phyloP scores from a whole-genome alignment of 2,888 invertebrate species.

The Hecatera dysodea region DNA sequence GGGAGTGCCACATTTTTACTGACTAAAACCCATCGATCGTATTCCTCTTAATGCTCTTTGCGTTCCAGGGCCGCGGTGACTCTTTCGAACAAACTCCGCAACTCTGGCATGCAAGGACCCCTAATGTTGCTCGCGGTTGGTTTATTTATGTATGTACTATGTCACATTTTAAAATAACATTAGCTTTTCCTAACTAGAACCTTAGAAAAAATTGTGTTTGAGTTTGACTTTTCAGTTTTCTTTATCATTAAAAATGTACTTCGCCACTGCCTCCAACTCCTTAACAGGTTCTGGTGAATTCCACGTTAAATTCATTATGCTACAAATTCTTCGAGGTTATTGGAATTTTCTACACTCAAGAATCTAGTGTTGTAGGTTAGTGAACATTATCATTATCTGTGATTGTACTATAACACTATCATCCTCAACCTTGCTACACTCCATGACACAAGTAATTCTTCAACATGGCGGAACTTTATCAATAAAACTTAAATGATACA shows the following conservation, averaged over 20 bases:
- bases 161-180: not conserved
- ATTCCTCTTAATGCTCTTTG: too few species aligned
- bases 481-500: constrained; percentile 68
- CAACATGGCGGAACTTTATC: constrained; percentile 60
- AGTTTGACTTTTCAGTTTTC: not conserved
- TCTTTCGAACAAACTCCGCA: too few species aligned
- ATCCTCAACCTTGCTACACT: constrained; percentile 6
- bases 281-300: not conserved
- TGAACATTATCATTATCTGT: too few species aligned
- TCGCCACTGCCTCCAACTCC: not conserved
- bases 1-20: too few species aligned
- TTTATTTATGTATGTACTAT: not conserved
- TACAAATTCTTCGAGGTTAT: not conserved
- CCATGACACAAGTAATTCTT: constrained; percentile 33
- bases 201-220: not conserved
- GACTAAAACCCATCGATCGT: too few species aligned
- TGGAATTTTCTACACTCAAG: not conserved
- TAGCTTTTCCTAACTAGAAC: not conserved
- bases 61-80: too few species aligned
- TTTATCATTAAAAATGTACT: not conserved
- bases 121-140: not conserved
- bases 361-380: not conserved
- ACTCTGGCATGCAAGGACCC: not conserved
- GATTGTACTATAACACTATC: not conserved
- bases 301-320: not conserved